These are phyloP conservation scores for Pissodes strobi DNA, from an alignment of 1,140 invertebrate genomes.

Conservation along the genomic window DNA sequence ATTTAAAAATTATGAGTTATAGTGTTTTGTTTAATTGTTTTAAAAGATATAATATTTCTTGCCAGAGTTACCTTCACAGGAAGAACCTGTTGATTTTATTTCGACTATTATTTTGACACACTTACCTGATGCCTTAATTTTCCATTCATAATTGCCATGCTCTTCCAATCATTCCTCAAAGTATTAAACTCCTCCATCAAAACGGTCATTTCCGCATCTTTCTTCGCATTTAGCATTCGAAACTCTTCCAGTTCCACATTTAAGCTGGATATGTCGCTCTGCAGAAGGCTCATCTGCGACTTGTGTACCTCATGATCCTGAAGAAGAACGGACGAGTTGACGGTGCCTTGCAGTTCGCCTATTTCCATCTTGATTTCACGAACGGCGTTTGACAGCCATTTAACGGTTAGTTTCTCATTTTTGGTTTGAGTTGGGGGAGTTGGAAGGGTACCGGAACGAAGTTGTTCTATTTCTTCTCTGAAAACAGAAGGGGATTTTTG, in stretches of 20 bases:
- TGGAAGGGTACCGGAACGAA: slow-evolving; percentile 33
- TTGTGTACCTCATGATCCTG: slow-evolving; percentile 49
- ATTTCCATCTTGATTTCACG: slow-evolving; percentile 55
- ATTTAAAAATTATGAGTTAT: no score
- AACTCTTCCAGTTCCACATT: slow-evolving; percentile 49
- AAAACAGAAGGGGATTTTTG: no score
- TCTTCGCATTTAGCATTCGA: slow-evolving; percentile 46
- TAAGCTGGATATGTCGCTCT: slow-evolving; percentile 52
- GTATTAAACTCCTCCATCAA: slow-evolving; percentile 48
- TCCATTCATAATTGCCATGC: slow-evolving; percentile 47
- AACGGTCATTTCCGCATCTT: slow-evolving; percentile 47
- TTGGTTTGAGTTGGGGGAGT: slow-evolving; percentile 42
- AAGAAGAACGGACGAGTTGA: slow-evolving; percentile 52
- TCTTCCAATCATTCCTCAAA: slow-evolving; percentile 47
- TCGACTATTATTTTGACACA: neutral
- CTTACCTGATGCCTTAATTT: slow-evolving; percentile 54
- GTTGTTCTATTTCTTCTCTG: slow-evolving; percentile 50
- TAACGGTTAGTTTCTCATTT: slow-evolving; percentile 57
- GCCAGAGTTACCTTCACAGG: no score
- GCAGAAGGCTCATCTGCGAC: slow-evolving; percentile 47
- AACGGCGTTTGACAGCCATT: slow-evolving; percentile 55
- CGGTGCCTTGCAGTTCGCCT: slow-evolving; percentile 52
- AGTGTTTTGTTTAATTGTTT: no score
- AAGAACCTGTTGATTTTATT: neutral
- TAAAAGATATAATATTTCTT: no score